Conservation (phyloP, 2,113 vertebrate genomes). For the Aspiorhynchus laticeps region DNA sequence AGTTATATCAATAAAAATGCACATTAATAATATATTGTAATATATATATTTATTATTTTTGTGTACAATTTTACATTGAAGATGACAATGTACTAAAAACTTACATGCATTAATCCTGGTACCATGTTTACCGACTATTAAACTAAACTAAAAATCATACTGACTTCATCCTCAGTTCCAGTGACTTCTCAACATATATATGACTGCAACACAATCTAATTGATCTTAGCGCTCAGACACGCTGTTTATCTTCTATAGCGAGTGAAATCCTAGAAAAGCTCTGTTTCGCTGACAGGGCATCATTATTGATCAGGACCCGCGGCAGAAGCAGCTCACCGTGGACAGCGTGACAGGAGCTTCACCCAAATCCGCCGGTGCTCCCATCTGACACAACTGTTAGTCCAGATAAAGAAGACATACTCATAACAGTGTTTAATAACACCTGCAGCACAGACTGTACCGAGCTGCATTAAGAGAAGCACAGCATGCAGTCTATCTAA, state of each 20-base stretch:
- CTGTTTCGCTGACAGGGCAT: neutral
- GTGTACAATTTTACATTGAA: neutral
- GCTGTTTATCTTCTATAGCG: no score
- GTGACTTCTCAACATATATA: neutral
- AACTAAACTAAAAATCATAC: no score
- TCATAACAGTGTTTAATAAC: no score
- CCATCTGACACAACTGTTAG: constrained; percentile 77
- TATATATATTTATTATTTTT: neutral
- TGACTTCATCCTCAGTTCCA: neutral
- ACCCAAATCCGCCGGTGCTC: constrained; percentile 72
- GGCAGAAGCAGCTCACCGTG: constrained; percentile 76
- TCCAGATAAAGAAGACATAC: constrained; percentile 53
- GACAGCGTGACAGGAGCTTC: constrained; percentile 82
- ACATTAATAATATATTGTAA: no score
- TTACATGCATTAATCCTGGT: no score
- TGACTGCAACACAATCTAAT: neutral
- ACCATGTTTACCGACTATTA: no score
- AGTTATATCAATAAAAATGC: no score
- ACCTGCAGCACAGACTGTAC: neutral
- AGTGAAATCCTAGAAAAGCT: neutral
- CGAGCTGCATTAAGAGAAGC: neutral
- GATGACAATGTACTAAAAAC: neutral
- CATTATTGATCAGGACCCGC: neutral
- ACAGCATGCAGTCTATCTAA: neutral
- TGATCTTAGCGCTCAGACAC: neutral